Base-by-base conservation (phyloP, 2,797 vertebrate genomes). In the Gouania willdenowi region DNA sequence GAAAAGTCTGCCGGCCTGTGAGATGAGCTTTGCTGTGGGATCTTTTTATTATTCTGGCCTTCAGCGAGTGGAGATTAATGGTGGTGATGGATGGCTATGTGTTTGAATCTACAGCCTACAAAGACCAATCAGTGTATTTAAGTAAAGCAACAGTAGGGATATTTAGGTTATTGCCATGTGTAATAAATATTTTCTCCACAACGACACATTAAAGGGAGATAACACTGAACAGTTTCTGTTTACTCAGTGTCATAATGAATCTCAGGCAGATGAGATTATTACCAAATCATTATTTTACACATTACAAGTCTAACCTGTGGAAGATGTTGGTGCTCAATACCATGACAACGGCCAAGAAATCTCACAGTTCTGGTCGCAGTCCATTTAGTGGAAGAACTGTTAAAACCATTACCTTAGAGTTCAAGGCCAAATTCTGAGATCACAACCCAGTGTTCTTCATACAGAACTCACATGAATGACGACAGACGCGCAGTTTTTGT, bases 391-490 rank as follows among this genome's bases (percentile, higher is more conserved):
- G 2, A 9, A 63, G 63, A 52, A 72, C 84, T 87, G 87, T 66
- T 80, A 85, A 88, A 86, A 49, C 59, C 66, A 87, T 88, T 82
- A 82, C n/a, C 39, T 24, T 38, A 57, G 17, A 33, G 49, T 75
- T 39, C 66, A 40, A 61, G 55, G 61, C 69, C 65, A 58, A 42
- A 66, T 42, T 63, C 39, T 46, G 30, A 60, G 53, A n/a, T 68
- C 41, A 31, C 34, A 26, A 36, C 22, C 26, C 62, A 31, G 51
- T 25, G 22, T 35, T 59, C 34, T 37, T 29, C 17, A 54, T 15
- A 55, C 19, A 8, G 6, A 39, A 31, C 15, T 15, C 29, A 37
- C 22, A 59, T 29, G 43, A 46, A 45, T 3, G 5, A 36, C 47
- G 40, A 61, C 48, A 66, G 44, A 47, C 23, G 28, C 22, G 22